A percentile compares a stretch with the other conserved stretches of the same genome.
These are phyloP conservation scores for Kryptopterus vitreolus DNA, from an alignment of 2,797 vertebrate genomes.

Conservation along the genomic window DNA sequence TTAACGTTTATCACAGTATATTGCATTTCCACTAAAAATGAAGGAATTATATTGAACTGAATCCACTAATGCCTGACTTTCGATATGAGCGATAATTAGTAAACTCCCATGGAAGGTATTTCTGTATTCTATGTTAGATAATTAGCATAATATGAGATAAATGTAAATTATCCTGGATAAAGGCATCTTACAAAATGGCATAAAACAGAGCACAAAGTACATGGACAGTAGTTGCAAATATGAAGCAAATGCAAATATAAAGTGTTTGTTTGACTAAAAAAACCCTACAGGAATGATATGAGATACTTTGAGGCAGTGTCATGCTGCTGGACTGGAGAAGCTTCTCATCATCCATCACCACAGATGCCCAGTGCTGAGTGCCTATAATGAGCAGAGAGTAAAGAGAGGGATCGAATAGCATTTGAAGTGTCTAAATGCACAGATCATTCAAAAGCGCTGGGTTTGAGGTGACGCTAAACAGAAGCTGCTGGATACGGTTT, in stretches of 20 bases:
- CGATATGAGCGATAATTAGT: neutral
- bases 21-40: neutral
- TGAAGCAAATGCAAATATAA: too few relatives aligned
- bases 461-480: conserved; percentile 42
- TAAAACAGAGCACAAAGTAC: too few relatives aligned
- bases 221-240: neutral
- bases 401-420: conserved; percentile 39
- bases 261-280: too few relatives aligned
- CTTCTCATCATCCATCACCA: conserved; percentile 13
- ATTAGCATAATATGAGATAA: too few relatives aligned
- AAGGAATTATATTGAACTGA: neutral
- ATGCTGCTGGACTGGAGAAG: neutral
- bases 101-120: neutral
- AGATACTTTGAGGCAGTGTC: neutral
- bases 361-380: conserved; percentile 27
- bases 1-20: neutral
- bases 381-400: conserved; percentile 22
- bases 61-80: neutral
- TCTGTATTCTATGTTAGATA: neutral
- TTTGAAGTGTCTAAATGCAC: conserved; percentile 19
- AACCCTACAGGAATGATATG: neutral
- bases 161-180: too few relatives aligned
- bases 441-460: neutral
- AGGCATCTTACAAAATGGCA: too few relatives aligned
- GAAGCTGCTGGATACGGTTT: conserved; percentile 33